These are phyloP conservation scores for Xerus rutilus DNA, from an alignment of 2,797 vertebrate species.

Conservation along the genomic window DNA sequence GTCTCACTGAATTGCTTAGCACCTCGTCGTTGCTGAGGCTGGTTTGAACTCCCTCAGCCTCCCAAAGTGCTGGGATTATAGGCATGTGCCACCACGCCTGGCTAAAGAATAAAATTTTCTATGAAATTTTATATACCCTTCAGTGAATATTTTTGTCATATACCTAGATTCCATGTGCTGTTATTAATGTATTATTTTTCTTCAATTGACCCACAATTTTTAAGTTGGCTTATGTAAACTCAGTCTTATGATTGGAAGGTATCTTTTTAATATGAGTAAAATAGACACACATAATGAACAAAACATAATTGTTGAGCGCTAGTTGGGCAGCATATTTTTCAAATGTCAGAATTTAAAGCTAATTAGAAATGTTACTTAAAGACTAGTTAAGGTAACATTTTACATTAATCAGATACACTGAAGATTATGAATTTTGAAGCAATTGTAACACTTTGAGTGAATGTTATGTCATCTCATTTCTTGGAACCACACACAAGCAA, in stretches of 20 bases:
- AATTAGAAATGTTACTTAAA: background rate
- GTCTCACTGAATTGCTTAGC: no score
- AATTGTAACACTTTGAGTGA: background rate
- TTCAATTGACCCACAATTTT: background rate
- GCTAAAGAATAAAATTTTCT: background rate
- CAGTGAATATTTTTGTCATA: background rate
- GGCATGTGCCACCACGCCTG: no score
- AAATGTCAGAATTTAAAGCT: background rate
- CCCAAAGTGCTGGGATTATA: no score
- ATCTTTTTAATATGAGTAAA: background rate
- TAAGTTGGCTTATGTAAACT: background rate
- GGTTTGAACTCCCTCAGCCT: no score
- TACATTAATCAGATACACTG: background rate
- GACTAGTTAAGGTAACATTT: background rate
- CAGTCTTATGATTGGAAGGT: background rate
- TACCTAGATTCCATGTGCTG: background rate
- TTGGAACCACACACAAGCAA: background rate
- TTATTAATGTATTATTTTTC: background rate
- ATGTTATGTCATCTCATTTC: background rate
- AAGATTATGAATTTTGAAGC: no score
- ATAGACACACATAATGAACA: background rate
- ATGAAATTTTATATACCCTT: background rate
- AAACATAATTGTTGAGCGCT: background rate
- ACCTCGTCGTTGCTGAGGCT: no score
- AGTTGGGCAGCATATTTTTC: background rate